Percentiles rank a stretch among this genome's conserved stretches.
Conservation (phyloP, 2,888 invertebrate genomes). For the Erpobdella octoculata region DNA sequence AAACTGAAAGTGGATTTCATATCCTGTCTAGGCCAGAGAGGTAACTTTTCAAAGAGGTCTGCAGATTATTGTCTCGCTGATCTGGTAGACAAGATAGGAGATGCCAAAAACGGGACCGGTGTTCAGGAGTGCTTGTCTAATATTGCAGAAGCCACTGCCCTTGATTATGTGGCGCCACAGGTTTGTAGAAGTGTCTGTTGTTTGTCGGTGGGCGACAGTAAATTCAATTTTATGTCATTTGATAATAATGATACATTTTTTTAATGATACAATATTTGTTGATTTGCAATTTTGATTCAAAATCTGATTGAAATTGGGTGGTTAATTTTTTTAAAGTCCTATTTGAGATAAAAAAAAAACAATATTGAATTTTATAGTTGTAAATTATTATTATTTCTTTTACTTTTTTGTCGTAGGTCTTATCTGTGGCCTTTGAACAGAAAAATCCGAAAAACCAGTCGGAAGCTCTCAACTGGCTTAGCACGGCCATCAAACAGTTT, state of each 20-base stretch:
- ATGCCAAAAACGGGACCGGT: conserved; percentile 66
- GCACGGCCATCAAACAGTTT: conserved; percentile 72
- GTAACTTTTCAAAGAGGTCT: conserved; percentile 58
- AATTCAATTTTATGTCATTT: too few relatives aligned
- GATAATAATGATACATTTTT: background rate
- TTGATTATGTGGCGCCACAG: conserved; percentile 68
- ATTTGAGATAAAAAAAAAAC: background rate
- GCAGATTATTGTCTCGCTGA: conserved; percentile 71
- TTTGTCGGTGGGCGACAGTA: too few relatives aligned
- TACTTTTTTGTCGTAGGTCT: conserved; percentile 27
- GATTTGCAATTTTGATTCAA: background rate
- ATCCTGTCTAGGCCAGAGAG: conserved; percentile 67
- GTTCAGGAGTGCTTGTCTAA: conserved; percentile 67
- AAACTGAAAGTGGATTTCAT: conserved; percentile 73
- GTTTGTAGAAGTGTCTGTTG: conserved; percentile 35
- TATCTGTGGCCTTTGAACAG: conserved; percentile 66
- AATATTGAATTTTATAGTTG: background rate
- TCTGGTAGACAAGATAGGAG: conserved; percentile 76
- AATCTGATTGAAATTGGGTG: background rate
- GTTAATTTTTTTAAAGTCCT: background rate
- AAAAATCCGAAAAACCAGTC: conserved; percentile 85
- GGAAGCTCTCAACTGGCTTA: conserved; percentile 74
- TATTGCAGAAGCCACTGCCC: conserved; percentile 69
- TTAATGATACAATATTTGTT: background rate
- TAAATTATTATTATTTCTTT: background rate